Conservation (phyloP, 2,888 invertebrate genomes). For the Clitarchus hookeri region DNA sequence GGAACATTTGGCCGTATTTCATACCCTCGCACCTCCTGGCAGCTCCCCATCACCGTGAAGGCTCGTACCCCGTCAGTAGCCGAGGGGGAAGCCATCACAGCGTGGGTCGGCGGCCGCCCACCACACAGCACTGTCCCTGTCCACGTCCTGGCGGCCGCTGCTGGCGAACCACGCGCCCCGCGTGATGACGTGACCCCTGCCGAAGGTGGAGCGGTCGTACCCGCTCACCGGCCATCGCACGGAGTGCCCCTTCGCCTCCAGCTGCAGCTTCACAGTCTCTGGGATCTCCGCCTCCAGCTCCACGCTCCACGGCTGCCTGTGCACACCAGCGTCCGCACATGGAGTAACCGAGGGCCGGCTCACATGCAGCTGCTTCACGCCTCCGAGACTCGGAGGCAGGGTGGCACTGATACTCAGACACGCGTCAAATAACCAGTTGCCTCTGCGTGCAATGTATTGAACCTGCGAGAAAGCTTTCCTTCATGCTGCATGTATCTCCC, state of each 20-base stretch:
- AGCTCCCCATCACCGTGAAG: no score
- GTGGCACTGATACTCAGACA: no score
- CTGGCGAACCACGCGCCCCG: slow-evolving; percentile 24
- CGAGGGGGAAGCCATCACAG: slow-evolving; percentile 29
- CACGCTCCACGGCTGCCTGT: slow-evolving; percentile 30
- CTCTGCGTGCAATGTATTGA: no score
- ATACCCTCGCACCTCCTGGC: no score
- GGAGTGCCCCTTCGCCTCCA: slow-evolving; percentile 24
- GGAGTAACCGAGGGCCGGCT: no score
- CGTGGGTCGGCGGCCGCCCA: slow-evolving; percentile 31
- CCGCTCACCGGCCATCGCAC: slow-evolving; percentile 27
- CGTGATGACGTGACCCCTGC: slow-evolving; percentile 30
- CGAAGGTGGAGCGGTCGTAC: slow-evolving; percentile 15
- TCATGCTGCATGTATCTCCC: no score
- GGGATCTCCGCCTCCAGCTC: slow-evolving; percentile 25
- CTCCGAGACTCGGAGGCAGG: no score
- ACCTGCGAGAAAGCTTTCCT: no score
- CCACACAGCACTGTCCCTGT: slow-evolving; percentile 17
- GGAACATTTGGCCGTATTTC: no score
- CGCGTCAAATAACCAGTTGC: no score
- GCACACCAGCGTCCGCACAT: neutral
- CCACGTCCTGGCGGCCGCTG: neutral
- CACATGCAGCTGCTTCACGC: no score
- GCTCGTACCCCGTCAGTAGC: neutral
- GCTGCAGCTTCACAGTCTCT: neutral